Evolutionary conservation across 2,797 vertebrate genomes (phyloP), one percentile per base, ranked within the genome.

Genomic region (Varecia variegata): DNA sequence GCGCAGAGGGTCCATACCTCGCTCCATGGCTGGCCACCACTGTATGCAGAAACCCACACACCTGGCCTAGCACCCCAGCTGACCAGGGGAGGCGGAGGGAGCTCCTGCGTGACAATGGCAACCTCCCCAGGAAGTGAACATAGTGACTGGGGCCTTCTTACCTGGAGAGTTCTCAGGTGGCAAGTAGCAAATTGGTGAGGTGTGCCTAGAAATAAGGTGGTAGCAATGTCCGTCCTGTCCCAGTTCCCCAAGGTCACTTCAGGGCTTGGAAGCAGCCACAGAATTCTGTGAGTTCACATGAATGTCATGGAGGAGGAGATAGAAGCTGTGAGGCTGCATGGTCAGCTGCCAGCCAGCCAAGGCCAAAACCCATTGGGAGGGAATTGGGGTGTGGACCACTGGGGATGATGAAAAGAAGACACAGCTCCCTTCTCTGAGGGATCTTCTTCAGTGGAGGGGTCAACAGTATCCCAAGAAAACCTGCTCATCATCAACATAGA

Each of bases 1-100:
- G 30, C 15, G 11, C 14, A 79, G 27, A 12, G 9, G n/a, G 35
- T 12, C 9, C 30, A 38, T 1, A n/a, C 32, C 1, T 1, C 11
- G n/a, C 20, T 27, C 30, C 12, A 11, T 5, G 7, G 15, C 35
- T 43, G 21, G 43, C 83, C 6, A 5, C 60, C 54, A 18, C n/a
- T 50, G 17, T 9, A 25, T 52, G 15, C 43, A 62, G 38, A 83
- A 30, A 32, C 43, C 32, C 62, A 35, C 27, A 76, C 1, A 21
- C 21, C 23, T 18, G 45, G 32, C 45, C 50, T 18, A n/a, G 5
- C 17, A 13, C 32, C 17, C 12, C 77, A 8, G 11, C 21, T 47
- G 27, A 84, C 27, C 84, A 40, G 56, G 38, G n/a, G 13, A 5
- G 10, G 18, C n/a, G 56, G 54, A 92, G 9, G 65, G 45, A 67